Evolutionary conservation across 1,140 invertebrate genomes (phyloP), one percentile per base, ranked within the genome.

Genomic region (Octopus sinensis): DNA sequence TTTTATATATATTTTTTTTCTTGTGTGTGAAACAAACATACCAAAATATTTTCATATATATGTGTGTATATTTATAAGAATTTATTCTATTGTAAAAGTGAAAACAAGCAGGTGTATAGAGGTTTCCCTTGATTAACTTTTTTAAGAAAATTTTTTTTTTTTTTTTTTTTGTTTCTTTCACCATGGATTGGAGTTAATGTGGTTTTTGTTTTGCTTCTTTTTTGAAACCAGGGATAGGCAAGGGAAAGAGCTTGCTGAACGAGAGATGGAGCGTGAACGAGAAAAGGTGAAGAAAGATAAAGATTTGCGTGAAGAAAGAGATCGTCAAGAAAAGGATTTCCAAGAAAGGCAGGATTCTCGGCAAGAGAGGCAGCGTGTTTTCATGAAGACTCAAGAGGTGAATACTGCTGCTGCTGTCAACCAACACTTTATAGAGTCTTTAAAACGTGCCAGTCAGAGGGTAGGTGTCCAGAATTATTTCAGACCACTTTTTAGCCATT

Each of bases 351-450:
- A 92, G 84, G 91, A 92, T 82, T 91, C 90, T 88, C 91, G 92
- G 82, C 90, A 91, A 56, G 93, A 89, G 79, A 80, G 86, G 30
- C 86, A 87, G 75, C 92, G 93, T 87, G 88, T 91, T 68, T 77
- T 90, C 1, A 86, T 85, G 17, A 88, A 89, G 77, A 85, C 87
- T 4, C 85, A 86, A 43, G 86, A 88, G 0, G 86, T 87, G 79
- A 85, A 86, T 12, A 79, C 85, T 53, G 93, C 93, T 62, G 85
- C 83, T 56, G 95, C 93, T 86, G 95, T 97, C 76, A 94, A 96
- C 84, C 95, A 96, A 88, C 96, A 97, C 91, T 97, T 97, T 90
- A 95, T 95, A 89, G 95, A 96, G 91, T 96, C 95, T 79, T 91
- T 97, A 53, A 93, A 94, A 89, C 91, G 95, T 78, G 94, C 94